These are phyloP conservation scores for Leptinotarsa defecta DNA, from an alignment of 1,140 invertebrate genomes.

Conservation along the genomic window DNA sequence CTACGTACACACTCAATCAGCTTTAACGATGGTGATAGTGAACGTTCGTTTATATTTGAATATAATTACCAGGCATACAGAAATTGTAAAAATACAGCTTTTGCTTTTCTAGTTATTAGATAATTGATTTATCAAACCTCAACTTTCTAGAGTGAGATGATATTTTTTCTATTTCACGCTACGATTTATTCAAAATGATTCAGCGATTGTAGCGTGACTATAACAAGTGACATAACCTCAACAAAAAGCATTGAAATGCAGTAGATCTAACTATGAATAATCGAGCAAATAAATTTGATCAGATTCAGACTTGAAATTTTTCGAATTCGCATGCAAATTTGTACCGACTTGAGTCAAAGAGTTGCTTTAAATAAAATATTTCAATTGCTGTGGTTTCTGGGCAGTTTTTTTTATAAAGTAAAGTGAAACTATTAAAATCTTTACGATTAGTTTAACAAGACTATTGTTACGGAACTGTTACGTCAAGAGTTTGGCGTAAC, in stretches of 20 bases:
- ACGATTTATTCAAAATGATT: conserved; percentile 19
- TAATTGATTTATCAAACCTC: neutral
- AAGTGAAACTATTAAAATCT: conserved; percentile 14
- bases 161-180: conserved; percentile 9
- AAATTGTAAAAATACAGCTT: no score
- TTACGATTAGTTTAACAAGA: conserved; percentile 13
- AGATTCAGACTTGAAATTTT: neutral
- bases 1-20: neutral
- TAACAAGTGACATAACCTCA: neutral
- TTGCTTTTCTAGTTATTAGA: neutral
- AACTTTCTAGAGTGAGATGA: neutral
- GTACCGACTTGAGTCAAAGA: neutral
- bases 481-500: conserved; percentile 7
- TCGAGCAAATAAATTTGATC: neutral
- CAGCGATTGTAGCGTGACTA: neutral
- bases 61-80: no score
- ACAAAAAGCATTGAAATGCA: neutral
- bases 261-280: neutral
- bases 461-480: conserved; percentile 13
- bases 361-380: neutral
- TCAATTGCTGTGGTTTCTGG: neutral
- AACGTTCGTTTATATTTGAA: neutral
- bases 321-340: conserved; percentile 2
- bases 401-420: conserved; percentile 6
- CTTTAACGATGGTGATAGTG: neutral